Evolutionary conservation across 1,140 invertebrate species (phyloP).

Genomic region (Aphaenogaster floridana): DNA sequence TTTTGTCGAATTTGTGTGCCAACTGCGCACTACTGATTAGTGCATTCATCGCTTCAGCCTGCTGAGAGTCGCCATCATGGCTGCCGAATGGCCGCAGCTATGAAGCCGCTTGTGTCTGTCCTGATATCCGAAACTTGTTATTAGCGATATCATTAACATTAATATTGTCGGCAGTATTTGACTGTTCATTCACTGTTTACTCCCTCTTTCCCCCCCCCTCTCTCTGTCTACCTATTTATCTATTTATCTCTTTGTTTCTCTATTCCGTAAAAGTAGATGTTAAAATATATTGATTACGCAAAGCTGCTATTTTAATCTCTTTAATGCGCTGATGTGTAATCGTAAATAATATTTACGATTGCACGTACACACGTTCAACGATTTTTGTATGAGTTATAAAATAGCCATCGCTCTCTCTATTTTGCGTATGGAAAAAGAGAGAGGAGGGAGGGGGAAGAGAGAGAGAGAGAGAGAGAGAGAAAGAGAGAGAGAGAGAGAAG

Average conservation of each 20-base stretch:
- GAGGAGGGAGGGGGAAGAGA: not conserved
- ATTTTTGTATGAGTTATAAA: not conserved
- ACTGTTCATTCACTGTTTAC: not conserved
- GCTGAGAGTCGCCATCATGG: not conserved
- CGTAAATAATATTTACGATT: not conserved
- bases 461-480: slow-evolving; percentile 1
- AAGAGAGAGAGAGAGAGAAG: slow-evolving; percentile 14
- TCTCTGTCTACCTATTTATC: too few relatives aligned
- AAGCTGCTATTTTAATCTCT: slow-evolving; percentile 3
- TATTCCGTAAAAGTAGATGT: not conserved
- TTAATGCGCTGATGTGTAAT: not conserved
- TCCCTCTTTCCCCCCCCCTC: not conserved
- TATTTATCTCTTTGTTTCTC: not conserved
- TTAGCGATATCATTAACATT: slow-evolving; percentile 35
- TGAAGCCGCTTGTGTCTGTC: not conserved
- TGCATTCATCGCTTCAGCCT: slow-evolving; percentile 57
- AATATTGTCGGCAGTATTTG: not conserved
- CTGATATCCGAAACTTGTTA: slow-evolving; percentile 9
- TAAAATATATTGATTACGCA: not conserved
- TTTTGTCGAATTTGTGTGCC: slow-evolving; percentile 45
- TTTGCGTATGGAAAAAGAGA: not conserved
- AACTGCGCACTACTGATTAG: slow-evolving; percentile 38
- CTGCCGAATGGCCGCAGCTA: not conserved
- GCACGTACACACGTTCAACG: not conserved
- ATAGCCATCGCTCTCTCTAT: not conserved